phyloP scores from a whole-genome alignment of 2,888 invertebrate genomes.

The Lycaena phlaeas region DNA sequence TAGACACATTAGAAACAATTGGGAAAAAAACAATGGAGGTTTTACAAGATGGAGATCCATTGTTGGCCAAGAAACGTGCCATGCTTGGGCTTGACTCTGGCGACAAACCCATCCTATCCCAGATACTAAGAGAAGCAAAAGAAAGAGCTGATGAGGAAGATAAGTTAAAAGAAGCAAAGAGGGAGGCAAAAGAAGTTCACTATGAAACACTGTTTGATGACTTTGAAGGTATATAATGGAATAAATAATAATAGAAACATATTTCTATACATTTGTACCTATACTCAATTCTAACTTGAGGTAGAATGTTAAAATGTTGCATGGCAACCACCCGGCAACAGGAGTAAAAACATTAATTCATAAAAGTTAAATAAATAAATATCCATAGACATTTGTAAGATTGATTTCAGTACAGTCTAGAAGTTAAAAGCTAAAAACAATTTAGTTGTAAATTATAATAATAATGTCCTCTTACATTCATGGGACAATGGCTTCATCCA shows the following conservation, averaged over 20 bases:
- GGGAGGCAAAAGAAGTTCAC: conserved; percentile 70
- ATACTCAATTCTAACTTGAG: too few relatives aligned
- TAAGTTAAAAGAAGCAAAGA: conserved; percentile 56
- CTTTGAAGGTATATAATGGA: conserved; percentile 77
- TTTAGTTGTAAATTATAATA: too few relatives aligned
- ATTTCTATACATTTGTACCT: too few relatives aligned
- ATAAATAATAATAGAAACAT: neutral
- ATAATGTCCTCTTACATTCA: too few relatives aligned
- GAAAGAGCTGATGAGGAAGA: conserved; percentile 77
- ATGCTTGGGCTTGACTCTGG: conserved; percentile 73
- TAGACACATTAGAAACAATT: conserved; percentile 92
- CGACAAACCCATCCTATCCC: conserved; percentile 77
- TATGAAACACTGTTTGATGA: conserved; percentile 90
- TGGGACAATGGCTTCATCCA: too few relatives aligned
- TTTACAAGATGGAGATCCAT: conserved; percentile 92
- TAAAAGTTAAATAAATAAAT: too few relatives aligned
- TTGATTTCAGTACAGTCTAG: too few relatives aligned
- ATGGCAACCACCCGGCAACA: too few relatives aligned
- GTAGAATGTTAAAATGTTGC: too few relatives aligned
- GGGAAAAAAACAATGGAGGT: conserved; percentile 97
- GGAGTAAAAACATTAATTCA: too few relatives aligned
- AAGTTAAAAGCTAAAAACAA: too few relatives aligned
- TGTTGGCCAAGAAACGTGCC: conserved; percentile 83
- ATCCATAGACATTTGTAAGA: too few relatives aligned
- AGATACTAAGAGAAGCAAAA: conserved; percentile 79